Evolutionary conservation across 2,113 vertebrate genomes (phyloP).

Genomic region (Crotophaga sulcirostris): DNA sequence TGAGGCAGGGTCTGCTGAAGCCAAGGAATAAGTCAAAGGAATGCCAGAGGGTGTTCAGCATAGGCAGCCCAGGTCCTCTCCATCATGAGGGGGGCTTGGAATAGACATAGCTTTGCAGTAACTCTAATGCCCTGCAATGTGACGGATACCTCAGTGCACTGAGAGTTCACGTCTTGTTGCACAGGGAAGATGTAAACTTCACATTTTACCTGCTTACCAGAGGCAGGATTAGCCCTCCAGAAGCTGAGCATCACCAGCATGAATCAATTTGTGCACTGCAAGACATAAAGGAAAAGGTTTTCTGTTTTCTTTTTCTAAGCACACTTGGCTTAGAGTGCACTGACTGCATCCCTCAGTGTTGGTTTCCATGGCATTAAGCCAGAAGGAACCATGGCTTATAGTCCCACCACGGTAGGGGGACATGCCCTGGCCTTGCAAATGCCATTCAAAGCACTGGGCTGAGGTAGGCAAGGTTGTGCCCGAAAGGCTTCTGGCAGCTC

Average conservation of each 20-base stretch:
- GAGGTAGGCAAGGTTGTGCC: too few relatives aligned
- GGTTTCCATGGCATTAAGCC: background rate
- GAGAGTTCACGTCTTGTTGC: fast-evolving
- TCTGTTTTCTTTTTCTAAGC: background rate
- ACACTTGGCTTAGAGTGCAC: background rate
- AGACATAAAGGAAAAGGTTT: background rate
- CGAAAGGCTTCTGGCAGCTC: background rate
- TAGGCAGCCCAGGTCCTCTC: background rate
- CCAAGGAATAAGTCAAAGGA: background rate
- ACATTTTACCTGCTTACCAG: background rate
- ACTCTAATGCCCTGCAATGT: background rate
- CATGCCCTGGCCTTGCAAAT: background rate
- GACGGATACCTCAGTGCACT: background rate
- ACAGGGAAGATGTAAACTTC: background rate
- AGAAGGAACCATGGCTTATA: background rate
- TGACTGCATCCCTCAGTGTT: background rate
- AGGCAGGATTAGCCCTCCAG: background rate
- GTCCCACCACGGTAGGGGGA: background rate
- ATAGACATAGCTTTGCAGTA: background rate
- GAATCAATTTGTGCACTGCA: background rate
- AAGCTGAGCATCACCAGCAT: background rate
- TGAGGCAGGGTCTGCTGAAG: background rate
- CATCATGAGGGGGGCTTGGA: fast-evolving
- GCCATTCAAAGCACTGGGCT: background rate
- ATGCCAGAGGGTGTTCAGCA: background rate